Conservation (phyloP, 2,888 invertebrate genomes). For the Drosophila hamatofila region DNA sequence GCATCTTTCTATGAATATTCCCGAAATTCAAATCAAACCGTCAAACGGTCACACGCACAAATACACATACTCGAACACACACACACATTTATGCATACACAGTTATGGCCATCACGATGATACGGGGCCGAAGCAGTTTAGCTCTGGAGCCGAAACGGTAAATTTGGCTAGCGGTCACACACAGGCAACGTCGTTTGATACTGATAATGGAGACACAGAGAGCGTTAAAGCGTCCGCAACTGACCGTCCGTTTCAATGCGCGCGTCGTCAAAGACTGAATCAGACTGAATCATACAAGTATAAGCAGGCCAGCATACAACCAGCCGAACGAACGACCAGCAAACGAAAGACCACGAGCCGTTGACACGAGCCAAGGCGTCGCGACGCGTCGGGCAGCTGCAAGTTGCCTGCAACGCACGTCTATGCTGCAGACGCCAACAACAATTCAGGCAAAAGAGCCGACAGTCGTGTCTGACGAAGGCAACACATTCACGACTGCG, state of each 20-base stretch:
- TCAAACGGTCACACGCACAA: conserved; percentile 39
- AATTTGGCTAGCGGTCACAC: conserved; percentile 35
- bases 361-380: conserved; percentile 17
- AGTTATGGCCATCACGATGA: conserved; percentile 37
- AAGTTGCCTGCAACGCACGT: conserved; percentile 49
- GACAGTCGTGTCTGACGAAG: conserved; percentile 32
- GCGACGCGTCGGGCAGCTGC: conserved; percentile 37
- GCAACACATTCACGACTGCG: not conserved
- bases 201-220: conserved; percentile 13
- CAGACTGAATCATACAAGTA: conserved; percentile 54
- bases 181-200: conserved; percentile 19
- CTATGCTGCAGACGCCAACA: conserved; percentile 43
- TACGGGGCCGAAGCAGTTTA: conserved; percentile 42
- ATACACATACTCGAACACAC: conserved; percentile 11
- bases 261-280: conserved; percentile 80
- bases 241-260: conserved; percentile 68
- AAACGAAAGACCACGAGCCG: conserved; percentile 23
- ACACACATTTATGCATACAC: conserved; percentile 27
- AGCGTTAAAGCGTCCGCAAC: conserved; percentile 58
- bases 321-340: conserved; percentile 21
- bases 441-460: conserved; percentile 17
- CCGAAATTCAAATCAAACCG: conserved; percentile 59
- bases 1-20: conserved; percentile 58
- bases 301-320: conserved; percentile 27
- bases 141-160: conserved; percentile 47